A percentile compares a stretch with the other conserved stretches of the same genome.
Evolutionary conservation across 2,888 invertebrate species (phyloP).

Genomic region (Himalopsyche anomala): DNA sequence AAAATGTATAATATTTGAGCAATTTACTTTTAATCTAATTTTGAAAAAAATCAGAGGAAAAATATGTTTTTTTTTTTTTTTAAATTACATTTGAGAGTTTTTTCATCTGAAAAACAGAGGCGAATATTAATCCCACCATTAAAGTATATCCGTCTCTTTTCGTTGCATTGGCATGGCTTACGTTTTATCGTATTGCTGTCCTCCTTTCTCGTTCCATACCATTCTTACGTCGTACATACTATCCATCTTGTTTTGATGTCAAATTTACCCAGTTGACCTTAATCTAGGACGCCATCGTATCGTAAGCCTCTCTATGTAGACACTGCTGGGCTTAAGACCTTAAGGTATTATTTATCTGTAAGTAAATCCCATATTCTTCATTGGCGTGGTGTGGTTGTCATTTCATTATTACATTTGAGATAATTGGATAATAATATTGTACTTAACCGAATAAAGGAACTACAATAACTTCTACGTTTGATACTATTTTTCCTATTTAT

Average conservation of each 20-base stretch:
- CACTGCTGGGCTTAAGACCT: constrained; percentile 39
- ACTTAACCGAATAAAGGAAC: no score
- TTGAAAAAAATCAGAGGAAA: no score
- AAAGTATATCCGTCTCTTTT: background rate
- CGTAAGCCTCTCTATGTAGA: background rate
- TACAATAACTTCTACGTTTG: no score
- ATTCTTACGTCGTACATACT: background rate
- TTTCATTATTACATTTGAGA: no score
- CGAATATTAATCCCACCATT: background rate
- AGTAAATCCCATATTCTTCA: constrained; percentile 52
- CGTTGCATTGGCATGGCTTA: background rate
- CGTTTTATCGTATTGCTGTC: background rate
- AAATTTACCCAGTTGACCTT: constrained; percentile 19
- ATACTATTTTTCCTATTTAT: no score
- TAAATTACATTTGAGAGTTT: no score
- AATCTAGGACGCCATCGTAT: constrained; percentile 13
- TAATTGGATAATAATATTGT: no score
- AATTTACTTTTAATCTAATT: no score
- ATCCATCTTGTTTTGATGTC: background rate
- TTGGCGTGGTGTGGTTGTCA: constrained; percentile 31
- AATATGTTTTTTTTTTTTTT: no score
- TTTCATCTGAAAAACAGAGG: background rate
- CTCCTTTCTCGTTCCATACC: background rate
- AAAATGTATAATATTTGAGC: no score
- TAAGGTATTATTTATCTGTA: constrained; percentile 55